Percentiles rank a stretch among this genome's conserved stretches.
Conservation (phyloP, 2,113 vertebrate species). For the Thomomys bottae region DNA sequence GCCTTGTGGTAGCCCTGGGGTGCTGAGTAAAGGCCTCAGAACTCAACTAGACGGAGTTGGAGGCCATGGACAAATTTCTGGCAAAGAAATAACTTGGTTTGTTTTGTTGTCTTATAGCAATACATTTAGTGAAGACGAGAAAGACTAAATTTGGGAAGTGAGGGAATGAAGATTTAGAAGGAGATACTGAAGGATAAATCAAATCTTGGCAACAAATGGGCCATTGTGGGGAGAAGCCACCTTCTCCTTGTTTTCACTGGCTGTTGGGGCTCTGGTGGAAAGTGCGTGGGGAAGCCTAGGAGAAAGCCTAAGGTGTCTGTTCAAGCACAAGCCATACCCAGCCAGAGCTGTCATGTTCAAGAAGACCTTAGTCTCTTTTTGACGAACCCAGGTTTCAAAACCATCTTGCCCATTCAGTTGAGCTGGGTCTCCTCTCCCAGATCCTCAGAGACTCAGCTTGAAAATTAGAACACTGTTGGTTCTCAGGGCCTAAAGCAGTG, state of each 20-base stretch:
- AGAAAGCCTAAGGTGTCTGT: neutral
- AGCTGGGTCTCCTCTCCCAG: neutral
- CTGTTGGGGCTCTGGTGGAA: neutral
- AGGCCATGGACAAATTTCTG: neutral
- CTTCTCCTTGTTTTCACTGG: neutral
- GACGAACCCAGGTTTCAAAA: neutral
- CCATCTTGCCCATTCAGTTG: neutral
- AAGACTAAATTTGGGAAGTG: neutral
- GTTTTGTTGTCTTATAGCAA: neutral
- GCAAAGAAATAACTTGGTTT: neutral
- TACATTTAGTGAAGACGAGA: neutral
- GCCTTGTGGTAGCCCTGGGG: too few relatives aligned
- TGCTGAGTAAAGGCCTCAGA: neutral
- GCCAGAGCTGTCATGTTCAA: neutral
- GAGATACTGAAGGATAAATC: neutral
- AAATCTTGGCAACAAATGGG: neutral
- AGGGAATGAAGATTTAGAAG: neutral
- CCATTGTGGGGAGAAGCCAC: neutral
- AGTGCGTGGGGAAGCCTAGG: neutral
- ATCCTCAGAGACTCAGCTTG: neutral
- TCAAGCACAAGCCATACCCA: neutral
- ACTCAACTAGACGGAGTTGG: neutral
- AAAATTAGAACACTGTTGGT: neutral
- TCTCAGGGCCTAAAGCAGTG: neutral
- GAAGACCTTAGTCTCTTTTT: neutral